Evolutionary conservation across 2,113 vertebrate genomes (phyloP).

Genomic region (Delphinapterus leucas): DNA sequence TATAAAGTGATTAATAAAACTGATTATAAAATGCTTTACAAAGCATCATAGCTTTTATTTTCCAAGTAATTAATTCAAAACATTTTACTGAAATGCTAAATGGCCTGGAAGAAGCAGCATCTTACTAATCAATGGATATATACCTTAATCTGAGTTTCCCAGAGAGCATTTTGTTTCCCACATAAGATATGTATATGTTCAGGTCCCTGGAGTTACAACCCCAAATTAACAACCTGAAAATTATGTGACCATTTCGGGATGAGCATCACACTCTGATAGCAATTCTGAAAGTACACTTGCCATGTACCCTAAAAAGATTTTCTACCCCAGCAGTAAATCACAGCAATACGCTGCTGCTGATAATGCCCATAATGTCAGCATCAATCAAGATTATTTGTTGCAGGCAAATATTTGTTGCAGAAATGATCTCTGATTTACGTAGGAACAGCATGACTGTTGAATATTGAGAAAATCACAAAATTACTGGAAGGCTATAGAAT

Average conservation of each 20-base stretch:
- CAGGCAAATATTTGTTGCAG: background rate
- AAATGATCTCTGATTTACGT: background rate
- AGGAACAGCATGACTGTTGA: background rate
- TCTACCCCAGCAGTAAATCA: background rate
- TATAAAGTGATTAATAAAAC: conserved; percentile 3
- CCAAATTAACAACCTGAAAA: background rate
- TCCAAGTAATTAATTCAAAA: conserved; percentile 45
- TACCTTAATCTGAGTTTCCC: background rate
- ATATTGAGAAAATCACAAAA: background rate
- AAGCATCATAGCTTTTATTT: conserved; percentile 42
- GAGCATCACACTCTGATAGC: background rate
- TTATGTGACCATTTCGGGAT: background rate
- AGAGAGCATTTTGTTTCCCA: background rate
- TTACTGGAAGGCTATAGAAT: background rate
- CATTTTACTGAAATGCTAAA: background rate
- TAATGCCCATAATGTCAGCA: background rate
- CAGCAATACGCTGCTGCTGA: background rate
- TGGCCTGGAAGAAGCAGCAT: background rate
- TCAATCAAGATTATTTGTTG: background rate
- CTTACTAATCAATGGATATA: background rate
- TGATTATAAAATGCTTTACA: conserved; percentile 21
- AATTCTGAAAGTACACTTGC: background rate
- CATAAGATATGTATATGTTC: background rate
- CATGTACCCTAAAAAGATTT: background rate
- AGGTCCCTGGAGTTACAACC: background rate